Percentiles rank a stretch among this genome's conserved stretches.
Evolutionary conservation across 2,888 invertebrate species (phyloP).

Genomic region (Teleogryllus oceanicus): DNA sequence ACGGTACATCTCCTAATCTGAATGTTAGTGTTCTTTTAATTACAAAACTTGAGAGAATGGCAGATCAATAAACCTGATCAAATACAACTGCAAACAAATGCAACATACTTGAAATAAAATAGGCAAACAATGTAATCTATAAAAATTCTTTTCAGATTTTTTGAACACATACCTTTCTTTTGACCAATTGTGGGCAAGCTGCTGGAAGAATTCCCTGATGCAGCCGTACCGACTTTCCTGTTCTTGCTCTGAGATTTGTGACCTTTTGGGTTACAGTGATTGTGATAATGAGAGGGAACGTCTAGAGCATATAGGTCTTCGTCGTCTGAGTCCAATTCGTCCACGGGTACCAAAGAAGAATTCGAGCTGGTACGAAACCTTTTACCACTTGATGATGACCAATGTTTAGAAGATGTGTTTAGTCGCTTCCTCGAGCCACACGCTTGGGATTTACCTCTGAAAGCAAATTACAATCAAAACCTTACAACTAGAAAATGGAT

Average conservation of each 20-base stretch:
- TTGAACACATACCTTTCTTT: not conserved
- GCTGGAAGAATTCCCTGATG: not conserved
- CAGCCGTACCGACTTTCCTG: not conserved
- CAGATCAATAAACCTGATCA: too few species aligned
- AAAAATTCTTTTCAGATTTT: not conserved
- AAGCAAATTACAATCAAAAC: constrained; percentile 18
- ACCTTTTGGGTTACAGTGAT: not conserved
- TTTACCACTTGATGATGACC: not conserved
- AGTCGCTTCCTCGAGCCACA: constrained; percentile 33
- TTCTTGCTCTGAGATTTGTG: not conserved
- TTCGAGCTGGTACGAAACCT: not conserved
- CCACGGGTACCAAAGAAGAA: not conserved
- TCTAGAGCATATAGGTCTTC: not conserved
- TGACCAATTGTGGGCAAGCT: not conserved
- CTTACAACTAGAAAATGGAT: not conserved
- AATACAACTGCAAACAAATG: too few species aligned
- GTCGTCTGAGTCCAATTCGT: constrained; percentile 4
- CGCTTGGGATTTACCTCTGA: constrained; percentile 26
- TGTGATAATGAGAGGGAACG: not conserved
- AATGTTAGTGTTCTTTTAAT: too few species aligned
- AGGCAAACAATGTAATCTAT: too few species aligned
- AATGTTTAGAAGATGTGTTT: constrained; percentile 21
- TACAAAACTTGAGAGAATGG: too few species aligned
- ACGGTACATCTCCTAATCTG: too few species aligned
- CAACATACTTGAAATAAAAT: too few species aligned